Base-by-base conservation (phyloP, 92 coral and sea anemone species). In the Epizoanthus fatuus region DNA sequence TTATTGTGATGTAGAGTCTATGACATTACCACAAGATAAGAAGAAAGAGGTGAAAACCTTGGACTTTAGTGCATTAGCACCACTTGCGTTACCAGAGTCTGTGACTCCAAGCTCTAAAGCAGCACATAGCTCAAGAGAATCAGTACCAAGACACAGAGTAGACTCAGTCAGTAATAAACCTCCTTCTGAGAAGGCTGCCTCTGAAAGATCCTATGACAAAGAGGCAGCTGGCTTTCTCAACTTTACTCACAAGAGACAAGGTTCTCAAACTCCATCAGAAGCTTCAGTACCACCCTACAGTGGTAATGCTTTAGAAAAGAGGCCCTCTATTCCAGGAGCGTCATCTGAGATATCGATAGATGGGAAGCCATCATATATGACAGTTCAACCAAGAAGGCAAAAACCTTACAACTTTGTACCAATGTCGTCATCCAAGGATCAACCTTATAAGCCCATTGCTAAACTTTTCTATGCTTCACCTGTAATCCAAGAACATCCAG, bases 241-340 rank as follows among this genome's bases (percentile, higher is more conserved):
- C 13, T 63, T 85, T 16, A 75, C 93, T 8, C 81, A 60, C 49
- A 85, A 79, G 22, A 86, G 88, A 7, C 87, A 92, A 44, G 81
- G 89, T 38, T 95, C 98, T 0, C 88, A 96, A 81, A 91, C 98
- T 37, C 91, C 94, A 2, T 95, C 98, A 10, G 98, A 93, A 38
- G 94, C 80, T 19, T 92, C 98, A 0, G 85, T 87, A 32, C 92
- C 96, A 49, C 75, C 56, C 3, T 42, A 72, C 25, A 7, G 10
- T 32, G 10, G 10, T 22, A 63, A 57, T 39, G 44, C 84, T 38
- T 25, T 71, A 25, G 74, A 86, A 35, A 69, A 80, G 44, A 84
- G 93, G 55, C 92, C 94, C 20, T 93, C 98, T 2, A 72, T 92
- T 64, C 95, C 92, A 53, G 95, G 98, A 32, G 94, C 95, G 2